Evolutionary conservation across 2,113 vertebrate genomes (phyloP).

Genomic region (Eclectus roratus): DNA sequence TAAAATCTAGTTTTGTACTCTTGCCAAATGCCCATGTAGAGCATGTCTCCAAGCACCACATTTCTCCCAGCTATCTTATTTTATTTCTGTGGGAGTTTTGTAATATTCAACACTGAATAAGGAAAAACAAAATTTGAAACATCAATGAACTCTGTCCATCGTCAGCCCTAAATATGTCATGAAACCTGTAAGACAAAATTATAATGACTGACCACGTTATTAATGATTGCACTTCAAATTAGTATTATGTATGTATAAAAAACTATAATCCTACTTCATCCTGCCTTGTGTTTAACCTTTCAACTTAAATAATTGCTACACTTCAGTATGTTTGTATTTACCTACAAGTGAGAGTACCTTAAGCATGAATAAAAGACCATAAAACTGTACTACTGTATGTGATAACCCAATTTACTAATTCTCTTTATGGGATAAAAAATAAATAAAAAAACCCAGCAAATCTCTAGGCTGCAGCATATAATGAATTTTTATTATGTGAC

Average conservation of each 20-base stretch:
- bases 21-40: neutral
- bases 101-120: neutral
- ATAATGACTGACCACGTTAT: neutral
- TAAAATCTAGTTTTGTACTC: neutral
- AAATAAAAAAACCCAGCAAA: neutral
- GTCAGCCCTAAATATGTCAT: neutral
- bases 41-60: neutral
- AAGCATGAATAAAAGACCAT: neutral
- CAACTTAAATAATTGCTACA: neutral
- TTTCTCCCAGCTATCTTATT: neutral
- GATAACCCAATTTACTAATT: neutral
- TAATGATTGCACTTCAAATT: neutral
- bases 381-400: neutral
- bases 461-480: neutral
- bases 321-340: neutral
- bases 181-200: neutral
- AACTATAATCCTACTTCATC: neutral
- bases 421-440: neutral
- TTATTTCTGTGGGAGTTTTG: neutral
- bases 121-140: neutral
- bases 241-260: neutral
- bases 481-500: slow-evolving; percentile 9
- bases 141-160: neutral
- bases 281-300: neutral
- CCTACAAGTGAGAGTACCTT: neutral